Evolutionary conservation across 2,113 vertebrate genomes (phyloP), one percentile per base, ranked within the genome.

Genomic region (Craseonycteris thonglongyai): DNA sequence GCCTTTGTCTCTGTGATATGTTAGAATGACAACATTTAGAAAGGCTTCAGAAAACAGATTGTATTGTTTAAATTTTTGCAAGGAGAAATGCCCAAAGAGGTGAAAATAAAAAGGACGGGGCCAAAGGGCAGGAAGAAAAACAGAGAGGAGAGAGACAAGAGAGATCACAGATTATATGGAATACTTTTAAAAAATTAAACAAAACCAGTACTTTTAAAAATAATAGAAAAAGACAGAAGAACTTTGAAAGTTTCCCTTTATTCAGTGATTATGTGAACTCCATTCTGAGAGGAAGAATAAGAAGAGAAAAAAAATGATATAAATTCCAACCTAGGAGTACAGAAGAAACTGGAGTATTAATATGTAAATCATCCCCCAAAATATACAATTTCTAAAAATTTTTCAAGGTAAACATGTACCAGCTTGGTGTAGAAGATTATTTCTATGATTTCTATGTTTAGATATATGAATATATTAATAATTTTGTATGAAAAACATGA

Each of bases 11-110:
- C 68, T 51, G 51, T 38, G 33, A 91, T 68, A 74, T 38, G 45
- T 83, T 89, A 63, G 89, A 87, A 88, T 54, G 65, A 83, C 61
- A 95, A 22, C 58, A 71, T 33, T 69, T 80, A 66, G 35, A 87
- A 71, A 91, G 35, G 0, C 33, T 85, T 65, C 24, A 58, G 65
- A 59, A 95, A 92, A 80, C 10, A 84, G n/a, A 81, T 5, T 16
- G 6, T 42, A 86, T 66, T 79, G 11, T 49, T 79, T 69, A 63
- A 47, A 18, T 51, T 69, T 82, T 93, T 89, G 21, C 49, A 68
- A 56, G 30, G 76, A 93, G 33, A 76, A 56, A 42, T 78, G 14
- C 21, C 12, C 21, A 65, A 80, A 85, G 26, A 76, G 87, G 7
- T 61, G 7, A 10, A 16, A 35, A 13, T 51, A 56, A 75, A 54